A percentile compares a stretch with the other conserved stretches of the same genome.
Evolutionary conservation across 2,113 vertebrate species (phyloP).

Genomic region (Tretioscincus oriximinensis): DNA sequence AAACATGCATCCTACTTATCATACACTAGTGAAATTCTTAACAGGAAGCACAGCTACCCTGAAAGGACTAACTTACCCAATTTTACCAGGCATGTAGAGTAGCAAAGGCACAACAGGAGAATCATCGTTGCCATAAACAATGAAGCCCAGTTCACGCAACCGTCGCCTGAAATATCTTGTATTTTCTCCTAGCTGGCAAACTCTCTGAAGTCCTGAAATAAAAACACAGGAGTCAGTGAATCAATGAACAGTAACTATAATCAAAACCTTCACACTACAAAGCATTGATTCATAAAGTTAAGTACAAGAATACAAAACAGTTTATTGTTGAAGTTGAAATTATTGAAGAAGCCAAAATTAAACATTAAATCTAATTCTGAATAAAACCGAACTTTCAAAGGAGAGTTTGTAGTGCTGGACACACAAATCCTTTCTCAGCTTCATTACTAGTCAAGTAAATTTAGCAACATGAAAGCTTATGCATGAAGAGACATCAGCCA

Average conservation of each 20-base stretch:
- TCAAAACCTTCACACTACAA: not conserved
- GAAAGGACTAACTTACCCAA: constrained; percentile 80
- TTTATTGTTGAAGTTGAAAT: no score
- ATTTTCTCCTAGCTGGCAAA: constrained; percentile 83
- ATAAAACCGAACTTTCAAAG: no score
- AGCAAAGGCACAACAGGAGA: constrained; percentile 90
- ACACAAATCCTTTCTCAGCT: no score
- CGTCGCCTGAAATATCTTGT: constrained; percentile 86
- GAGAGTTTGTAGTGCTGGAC: no score
- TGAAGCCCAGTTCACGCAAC: constrained; percentile 89
- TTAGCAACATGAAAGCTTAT: no score
- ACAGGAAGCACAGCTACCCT: not conserved
- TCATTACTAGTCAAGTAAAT: no score
- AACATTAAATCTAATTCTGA: no score
- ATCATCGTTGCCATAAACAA: constrained; percentile 87
- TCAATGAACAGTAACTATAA: constrained; percentile 17
- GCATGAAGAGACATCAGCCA: no score
- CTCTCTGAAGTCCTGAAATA: constrained; percentile 79
- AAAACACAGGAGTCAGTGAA: constrained; percentile 44
- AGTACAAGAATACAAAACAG: no score
- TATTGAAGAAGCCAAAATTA: no score
- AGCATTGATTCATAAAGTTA: no score
- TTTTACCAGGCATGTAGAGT: constrained; percentile 91
- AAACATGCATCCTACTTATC: no score
- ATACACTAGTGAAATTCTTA: not conserved